Percentiles rank a stretch among this genome's conserved stretches.
These are phyloP conservation scores for Iselma pallidipennis DNA, from an alignment of 2,888 invertebrate genomes.

Conservation along the genomic window DNA sequence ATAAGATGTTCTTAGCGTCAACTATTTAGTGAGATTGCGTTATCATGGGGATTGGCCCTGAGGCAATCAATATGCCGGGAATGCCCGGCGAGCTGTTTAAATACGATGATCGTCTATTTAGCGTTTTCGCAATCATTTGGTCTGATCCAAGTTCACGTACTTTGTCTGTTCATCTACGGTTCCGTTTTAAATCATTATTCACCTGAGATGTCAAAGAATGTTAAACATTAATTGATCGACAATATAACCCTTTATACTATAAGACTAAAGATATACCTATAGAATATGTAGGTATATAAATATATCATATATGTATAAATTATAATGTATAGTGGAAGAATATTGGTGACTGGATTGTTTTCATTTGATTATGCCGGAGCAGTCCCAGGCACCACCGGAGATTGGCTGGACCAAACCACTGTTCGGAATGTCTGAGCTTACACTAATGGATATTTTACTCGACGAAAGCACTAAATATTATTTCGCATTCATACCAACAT, in stretches of 20 bases:
- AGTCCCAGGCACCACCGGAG: constrained; percentile 29
- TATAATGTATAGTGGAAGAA: constrained; percentile 29
- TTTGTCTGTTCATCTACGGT: constrained; percentile 10
- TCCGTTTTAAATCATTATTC: constrained; percentile 27
- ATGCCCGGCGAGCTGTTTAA: not conserved
- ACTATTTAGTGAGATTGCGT: not conserved
- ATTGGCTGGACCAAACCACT: constrained; percentile 30
- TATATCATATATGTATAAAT: no score
- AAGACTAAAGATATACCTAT: no score
- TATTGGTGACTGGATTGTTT: constrained; percentile 31
- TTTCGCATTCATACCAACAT: constrained; percentile 30
- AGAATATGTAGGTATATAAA: no score
- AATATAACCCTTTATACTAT: no score
- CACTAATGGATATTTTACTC: constrained; percentile 34
- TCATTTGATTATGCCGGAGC: constrained; percentile 36
- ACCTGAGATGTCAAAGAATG: constrained; percentile 32
- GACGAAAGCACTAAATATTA: constrained; percentile 30
- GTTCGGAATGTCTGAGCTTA: constrained; percentile 25
- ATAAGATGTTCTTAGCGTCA: not conserved
- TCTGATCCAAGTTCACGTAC: constrained; percentile 1
- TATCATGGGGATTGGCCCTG: not conserved
- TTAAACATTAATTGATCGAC: constrained; percentile 25
- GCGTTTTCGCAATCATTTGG: constrained; percentile 7
- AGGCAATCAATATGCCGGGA: constrained; percentile 3
- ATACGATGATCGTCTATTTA: constrained; percentile 9